These are phyloP conservation scores for Sogatella furcifera DNA, from an alignment of 1,140 invertebrate species.

Conservation along the genomic window DNA sequence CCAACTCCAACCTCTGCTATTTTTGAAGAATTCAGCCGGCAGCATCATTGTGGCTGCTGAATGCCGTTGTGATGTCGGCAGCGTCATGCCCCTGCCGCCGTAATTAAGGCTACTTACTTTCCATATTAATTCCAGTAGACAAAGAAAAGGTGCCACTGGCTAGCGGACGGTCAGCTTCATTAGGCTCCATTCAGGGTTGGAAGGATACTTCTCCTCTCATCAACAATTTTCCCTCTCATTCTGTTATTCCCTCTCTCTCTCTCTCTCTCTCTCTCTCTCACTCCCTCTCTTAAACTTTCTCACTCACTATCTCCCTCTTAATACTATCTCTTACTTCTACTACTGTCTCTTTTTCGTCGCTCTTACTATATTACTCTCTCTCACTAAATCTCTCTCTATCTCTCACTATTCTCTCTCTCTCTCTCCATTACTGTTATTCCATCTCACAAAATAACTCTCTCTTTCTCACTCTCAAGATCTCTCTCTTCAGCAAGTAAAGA, in stretches of 20 bases:
- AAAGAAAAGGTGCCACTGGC: background rate
- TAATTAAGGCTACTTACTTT: conserved; percentile 3
- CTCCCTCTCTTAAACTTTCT: background rate
- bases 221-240: background rate
- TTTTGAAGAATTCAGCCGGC: too few relatives aligned
- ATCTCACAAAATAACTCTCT: too few relatives aligned
- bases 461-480: background rate
- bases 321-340: too few relatives aligned
- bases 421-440: too few relatives aligned
- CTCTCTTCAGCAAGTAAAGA: too few relatives aligned
- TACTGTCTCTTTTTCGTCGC: background rate
- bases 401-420: background rate
- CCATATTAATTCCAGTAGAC: conserved; percentile 1
- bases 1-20: too few relatives aligned
- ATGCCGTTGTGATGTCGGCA: too few relatives aligned
- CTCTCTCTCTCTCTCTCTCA: background rate
- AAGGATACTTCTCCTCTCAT: background rate
- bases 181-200: background rate
- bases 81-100: background rate
- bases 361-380: background rate
- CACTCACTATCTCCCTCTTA: background rate
- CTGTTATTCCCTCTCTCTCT: background rate
- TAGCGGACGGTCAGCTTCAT: background rate
- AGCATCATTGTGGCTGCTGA: too few relatives aligned
- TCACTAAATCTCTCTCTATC: background rate